Percentiles rank a stretch among this genome's conserved stretches.
Conservation (phyloP, 2,888 invertebrate genomes). For the Tipula vernalis region DNA sequence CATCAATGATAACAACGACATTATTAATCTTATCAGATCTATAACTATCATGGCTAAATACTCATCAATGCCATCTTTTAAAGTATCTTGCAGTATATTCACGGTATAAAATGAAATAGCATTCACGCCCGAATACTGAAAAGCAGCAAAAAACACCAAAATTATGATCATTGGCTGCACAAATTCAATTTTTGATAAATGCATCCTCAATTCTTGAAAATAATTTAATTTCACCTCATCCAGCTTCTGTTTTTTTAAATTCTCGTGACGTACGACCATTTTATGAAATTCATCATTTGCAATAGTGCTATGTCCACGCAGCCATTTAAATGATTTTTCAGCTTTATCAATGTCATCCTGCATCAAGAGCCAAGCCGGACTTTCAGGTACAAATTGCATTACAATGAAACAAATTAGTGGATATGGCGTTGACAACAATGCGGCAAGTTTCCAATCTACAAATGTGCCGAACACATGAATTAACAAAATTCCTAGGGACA, state of each 20-base stretch:
- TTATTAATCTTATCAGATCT: constrained; percentile 43
- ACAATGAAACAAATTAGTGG: constrained; percentile 40
- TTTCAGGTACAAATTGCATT: constrained; percentile 43
- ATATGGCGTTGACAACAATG: constrained; percentile 40
- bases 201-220: neutral
- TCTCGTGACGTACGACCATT: constrained; percentile 38
- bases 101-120: constrained; percentile 53
- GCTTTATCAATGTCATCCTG: constrained; percentile 41
- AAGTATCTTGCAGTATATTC: constrained; percentile 42
- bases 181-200: neutral
- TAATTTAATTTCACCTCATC: constrained; percentile 24
- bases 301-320: constrained; percentile 40
- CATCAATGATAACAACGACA: constrained; percentile 45
- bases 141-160: constrained; percentile 45
- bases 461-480: constrained; percentile 49
- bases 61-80: constrained; percentile 43
- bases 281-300: constrained; percentile 40
- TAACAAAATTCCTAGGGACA: constrained; percentile 44
- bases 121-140: constrained; percentile 51
- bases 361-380: constrained; percentile 47
- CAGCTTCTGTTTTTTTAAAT: neutral
- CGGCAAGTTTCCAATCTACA: constrained; percentile 47
- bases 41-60: constrained; percentile 47
- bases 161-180: constrained; percentile 45
- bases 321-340: constrained; percentile 40